phyloP scores from a whole-genome alignment of 2,113 vertebrate species.

The Corydoras sp. region DNA sequence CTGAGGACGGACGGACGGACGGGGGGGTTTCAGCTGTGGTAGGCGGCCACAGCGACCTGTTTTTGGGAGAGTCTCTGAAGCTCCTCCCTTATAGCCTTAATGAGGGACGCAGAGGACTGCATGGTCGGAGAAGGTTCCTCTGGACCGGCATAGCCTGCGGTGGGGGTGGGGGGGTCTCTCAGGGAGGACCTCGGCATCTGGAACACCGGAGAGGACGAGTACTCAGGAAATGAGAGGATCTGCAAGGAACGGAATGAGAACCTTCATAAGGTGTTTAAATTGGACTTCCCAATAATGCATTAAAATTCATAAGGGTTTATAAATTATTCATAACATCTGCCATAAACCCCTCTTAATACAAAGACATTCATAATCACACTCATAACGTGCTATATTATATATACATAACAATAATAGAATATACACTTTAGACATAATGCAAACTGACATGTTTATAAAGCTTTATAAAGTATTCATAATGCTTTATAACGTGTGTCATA shows the following conservation, averaged over 20 bases:
- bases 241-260: constrained; percentile 56
- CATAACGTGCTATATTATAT: too few species aligned
- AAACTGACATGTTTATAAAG: too few species aligned
- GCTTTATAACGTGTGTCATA: too few species aligned
- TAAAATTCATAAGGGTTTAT: too few species aligned
- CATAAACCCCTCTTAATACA: too few species aligned
- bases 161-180: constrained; percentile 78
- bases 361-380: too few species aligned
- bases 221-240: constrained; percentile 81
- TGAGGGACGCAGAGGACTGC: constrained; percentile 92
- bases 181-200: constrained; percentile 84
- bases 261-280: too few species aligned
- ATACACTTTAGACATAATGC: too few species aligned
- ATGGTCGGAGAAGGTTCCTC: constrained; percentile 81
- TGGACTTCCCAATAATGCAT: too few species aligned
- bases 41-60: constrained; percentile 79
- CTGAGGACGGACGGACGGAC: neutral
- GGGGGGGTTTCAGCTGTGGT: constrained; percentile 68
- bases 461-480: too few species aligned
- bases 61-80: constrained; percentile 94
- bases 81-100: constrained; percentile 97
- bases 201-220: constrained; percentile 84
- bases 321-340: too few species aligned
- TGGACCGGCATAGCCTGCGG: constrained; percentile 77
- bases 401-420: too few species aligned